phyloP scores from a whole-genome alignment of 1,140 invertebrate species.

The Temnothorax curvispinosus region DNA sequence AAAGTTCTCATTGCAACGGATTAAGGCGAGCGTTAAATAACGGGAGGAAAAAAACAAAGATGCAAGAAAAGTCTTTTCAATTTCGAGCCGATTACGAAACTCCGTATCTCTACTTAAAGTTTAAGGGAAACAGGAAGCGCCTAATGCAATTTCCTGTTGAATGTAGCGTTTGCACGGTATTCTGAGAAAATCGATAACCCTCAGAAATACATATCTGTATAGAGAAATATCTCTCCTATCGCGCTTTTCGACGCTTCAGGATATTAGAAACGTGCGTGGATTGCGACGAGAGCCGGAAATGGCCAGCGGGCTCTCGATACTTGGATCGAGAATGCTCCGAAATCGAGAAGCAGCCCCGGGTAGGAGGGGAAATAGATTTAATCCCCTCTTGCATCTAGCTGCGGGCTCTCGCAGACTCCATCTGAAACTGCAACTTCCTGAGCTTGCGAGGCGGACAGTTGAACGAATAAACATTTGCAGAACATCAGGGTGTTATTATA shows the following conservation, averaged over 20 bases:
- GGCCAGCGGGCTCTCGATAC: constrained; percentile 32
- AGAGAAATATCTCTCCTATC: constrained; percentile 58
- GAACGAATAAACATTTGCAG: constrained; percentile 28
- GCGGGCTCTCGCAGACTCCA: background rate
- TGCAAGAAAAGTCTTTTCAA: constrained; percentile 1
- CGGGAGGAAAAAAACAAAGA: background rate
- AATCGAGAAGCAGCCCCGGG: constrained; percentile 20
- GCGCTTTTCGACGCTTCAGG: constrained; percentile 62
- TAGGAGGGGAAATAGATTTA: constrained; percentile 26
- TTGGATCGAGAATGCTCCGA: constrained; percentile 27
- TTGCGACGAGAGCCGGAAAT: constrained; percentile 69
- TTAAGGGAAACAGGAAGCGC: background rate
- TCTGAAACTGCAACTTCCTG: constrained; percentile 16
- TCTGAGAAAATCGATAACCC: constrained; percentile 18
- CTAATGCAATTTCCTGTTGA: constrained; percentile 18
- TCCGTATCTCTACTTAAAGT: background rate
- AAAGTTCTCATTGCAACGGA: constrained; percentile 8
- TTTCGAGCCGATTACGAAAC: constrained; percentile 11
- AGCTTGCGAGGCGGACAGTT: background rate
- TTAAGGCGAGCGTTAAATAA: constrained; percentile 21
- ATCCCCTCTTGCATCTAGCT: background rate
- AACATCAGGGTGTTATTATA: constrained; percentile 10
- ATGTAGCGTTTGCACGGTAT: background rate
- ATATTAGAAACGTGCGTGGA: constrained; percentile 81
- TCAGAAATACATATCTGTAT: constrained; percentile 62